A percentile compares a stretch with the other conserved stretches of the same genome.
phyloP scores from a whole-genome alignment of 2,797 vertebrate species.

The Sebastes diploproa region DNA sequence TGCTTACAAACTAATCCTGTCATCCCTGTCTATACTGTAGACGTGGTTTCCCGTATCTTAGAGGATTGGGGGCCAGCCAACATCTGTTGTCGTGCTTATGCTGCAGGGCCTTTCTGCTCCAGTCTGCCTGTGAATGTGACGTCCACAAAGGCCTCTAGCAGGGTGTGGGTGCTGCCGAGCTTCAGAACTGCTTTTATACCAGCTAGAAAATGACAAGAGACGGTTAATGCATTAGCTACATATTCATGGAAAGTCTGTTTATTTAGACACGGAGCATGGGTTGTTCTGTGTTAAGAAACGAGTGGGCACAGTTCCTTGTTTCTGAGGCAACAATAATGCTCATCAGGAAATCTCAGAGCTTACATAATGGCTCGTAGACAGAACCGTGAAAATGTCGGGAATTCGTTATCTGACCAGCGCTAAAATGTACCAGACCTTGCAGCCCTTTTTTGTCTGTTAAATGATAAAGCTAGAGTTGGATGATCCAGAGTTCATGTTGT shows the following conservation, averaged over 20 bases:
- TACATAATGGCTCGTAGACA: constrained; percentile 57
- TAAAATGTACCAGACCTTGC: background rate
- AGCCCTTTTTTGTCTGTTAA: background rate
- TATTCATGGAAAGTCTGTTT: background rate
- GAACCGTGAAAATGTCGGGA: constrained; percentile 34
- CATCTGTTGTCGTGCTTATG: constrained; percentile 62
- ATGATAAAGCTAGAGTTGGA: background rate
- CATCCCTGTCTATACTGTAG: constrained; percentile 37
- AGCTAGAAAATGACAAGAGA: background rate
- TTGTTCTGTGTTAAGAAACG: constrained; percentile 41
- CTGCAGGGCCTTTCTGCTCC: constrained; percentile 39
- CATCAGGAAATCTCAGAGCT: constrained; percentile 69
- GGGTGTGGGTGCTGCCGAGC: constrained; percentile 18
- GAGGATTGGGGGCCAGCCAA: constrained; percentile 54
- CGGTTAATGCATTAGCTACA: background rate
- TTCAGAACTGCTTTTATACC: background rate
- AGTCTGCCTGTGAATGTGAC: constrained; percentile 41
- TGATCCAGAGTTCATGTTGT: background rate
- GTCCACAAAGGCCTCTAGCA: constrained; percentile 23
- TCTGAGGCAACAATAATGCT: constrained; percentile 73
- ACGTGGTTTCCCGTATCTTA: constrained; percentile 64
- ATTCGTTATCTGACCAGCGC: constrained; percentile 21
- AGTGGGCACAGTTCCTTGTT: constrained; percentile 65
- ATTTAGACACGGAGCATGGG: constrained; percentile 14
- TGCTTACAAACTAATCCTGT: constrained; percentile 60